Base-by-base conservation (phyloP, 2,888 invertebrate genomes). In the Macaria notata region DNA sequence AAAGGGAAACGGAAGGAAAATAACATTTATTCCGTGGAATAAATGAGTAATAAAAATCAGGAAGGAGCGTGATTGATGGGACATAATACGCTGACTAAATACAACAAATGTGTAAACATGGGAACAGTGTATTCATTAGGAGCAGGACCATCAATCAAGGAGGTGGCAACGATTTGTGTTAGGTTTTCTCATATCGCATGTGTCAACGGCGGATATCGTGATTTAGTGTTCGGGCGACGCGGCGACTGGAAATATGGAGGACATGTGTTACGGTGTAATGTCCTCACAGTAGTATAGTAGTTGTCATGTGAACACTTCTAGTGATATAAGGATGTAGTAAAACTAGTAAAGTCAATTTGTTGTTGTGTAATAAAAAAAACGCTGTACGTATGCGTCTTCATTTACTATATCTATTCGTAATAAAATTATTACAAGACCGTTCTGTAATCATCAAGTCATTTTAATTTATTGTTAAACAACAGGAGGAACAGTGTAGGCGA, bases 21-120 rank as follows among this genome's bases (percentile, higher is more conserved):
- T 65, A 62, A 72, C 64, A 71, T 70, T 66, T 73, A 69, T 69
- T 71, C 67, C 63, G 54, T 53, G 62, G 64, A 64, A 68, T 68
- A 67, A 64, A 60, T 63, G 61, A 68, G 67, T 68, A 61, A 66
- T 66, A 62, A 62, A 69, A 62, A 54, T 65, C 68, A 64, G 59
- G 62, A 59, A 59, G 55, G 54, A 52, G 46, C 60, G 60, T 67
- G 64, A 73, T 70, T 68, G 61, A 71, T 66, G 64, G 63, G 69
- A 65, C 66, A 68, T 67, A 64, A 67, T 67, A 66, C 64, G 61
- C 55, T 62, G 57, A 63, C 61, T 65, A 64, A 67, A 67, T 62
- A 63, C 61, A 61, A 59, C 62, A 64, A 66, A 61, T 60, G 57
- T 58, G 57, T 54, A 49, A 58, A 59, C 56, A 51, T 48, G 50